A percentile compares a stretch with the other conserved stretches of the same genome.
These are phyloP conservation scores for Osmerus eperlanus DNA, from an alignment of 2,113 vertebrate species.

Conservation along the genomic window DNA sequence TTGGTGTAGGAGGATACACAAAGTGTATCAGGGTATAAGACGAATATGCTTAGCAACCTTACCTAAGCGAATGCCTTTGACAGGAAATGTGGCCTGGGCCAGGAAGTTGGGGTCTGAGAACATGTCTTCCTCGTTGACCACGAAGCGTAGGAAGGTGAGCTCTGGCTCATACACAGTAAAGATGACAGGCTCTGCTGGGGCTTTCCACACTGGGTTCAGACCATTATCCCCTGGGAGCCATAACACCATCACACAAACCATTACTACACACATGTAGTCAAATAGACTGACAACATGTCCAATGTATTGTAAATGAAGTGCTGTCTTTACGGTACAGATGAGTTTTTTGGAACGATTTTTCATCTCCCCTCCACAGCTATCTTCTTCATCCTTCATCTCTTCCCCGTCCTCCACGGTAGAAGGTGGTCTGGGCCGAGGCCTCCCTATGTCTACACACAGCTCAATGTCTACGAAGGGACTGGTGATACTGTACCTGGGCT, in stretches of 20 bases:
- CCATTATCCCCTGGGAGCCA: conserved; percentile 87
- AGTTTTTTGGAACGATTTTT: too few species aligned
- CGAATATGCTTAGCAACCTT: conserved; percentile 5
- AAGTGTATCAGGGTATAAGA: background rate
- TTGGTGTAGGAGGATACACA: too few species aligned
- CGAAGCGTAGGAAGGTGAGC: conserved; percentile 88
- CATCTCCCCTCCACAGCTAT: too few species aligned
- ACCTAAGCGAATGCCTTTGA: conserved; percentile 93
- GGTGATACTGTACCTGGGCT: too few species aligned
- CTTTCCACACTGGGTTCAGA: conserved; percentile 88
- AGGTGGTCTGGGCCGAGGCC: too few species aligned
- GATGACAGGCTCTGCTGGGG: conserved; percentile 74
- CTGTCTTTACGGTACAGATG: too few species aligned
- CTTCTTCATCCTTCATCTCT: too few species aligned
- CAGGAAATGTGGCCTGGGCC: conserved; percentile 90
- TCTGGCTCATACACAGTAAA: conserved; percentile 88
- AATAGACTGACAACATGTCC: too few species aligned
- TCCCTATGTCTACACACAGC: too few species aligned
- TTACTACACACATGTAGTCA: background rate
- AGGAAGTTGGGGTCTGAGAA: conserved; percentile 98
- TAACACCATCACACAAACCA: background rate
- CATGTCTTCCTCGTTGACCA: conserved; percentile 97
- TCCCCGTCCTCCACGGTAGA: too few species aligned
- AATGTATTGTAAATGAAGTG: too few species aligned
- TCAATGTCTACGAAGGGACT: too few species aligned